Percentiles rank a stretch among this genome's conserved stretches.
phyloP scores from a whole-genome alignment of 2,113 vertebrate species.

The Eulacestoma nigropectus region DNA sequence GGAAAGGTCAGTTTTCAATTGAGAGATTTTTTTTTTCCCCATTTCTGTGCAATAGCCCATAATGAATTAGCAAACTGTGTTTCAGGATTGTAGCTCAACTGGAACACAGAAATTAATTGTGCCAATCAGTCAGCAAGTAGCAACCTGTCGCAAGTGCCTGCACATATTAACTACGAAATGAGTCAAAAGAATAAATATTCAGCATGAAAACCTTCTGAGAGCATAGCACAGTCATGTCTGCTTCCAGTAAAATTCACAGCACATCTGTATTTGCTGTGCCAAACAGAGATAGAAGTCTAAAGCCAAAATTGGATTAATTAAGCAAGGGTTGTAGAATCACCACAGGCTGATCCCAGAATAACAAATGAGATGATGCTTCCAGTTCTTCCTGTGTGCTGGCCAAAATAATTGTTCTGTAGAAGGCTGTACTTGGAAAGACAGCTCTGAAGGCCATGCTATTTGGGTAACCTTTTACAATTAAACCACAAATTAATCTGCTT shows the following conservation, averaged over 20 bases:
- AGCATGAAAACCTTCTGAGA: background rate
- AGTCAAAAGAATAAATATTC: conserved; percentile 49
- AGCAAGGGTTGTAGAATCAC: background rate
- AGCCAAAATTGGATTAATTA: conserved; percentile 56
- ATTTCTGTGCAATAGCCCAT: background rate
- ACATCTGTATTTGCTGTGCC: conserved; percentile 15
- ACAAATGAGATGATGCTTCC: conserved; percentile 3
- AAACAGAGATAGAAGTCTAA: background rate
- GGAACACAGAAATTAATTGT: conserved; percentile 55
- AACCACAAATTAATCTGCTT: background rate
- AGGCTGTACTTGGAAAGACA: background rate
- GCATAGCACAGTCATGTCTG: background rate
- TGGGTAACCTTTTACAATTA: conserved; percentile 25
- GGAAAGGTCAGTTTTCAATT: conserved; percentile 25
- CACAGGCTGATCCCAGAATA: background rate
- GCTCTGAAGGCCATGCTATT: background rate
- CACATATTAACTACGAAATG: conserved; percentile 31
- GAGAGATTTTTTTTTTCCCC: background rate
- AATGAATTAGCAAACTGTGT: conserved; percentile 28
- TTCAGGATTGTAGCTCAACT: conserved; percentile 23
- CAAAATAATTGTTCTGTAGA: background rate
- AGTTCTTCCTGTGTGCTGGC: background rate
- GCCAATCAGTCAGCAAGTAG: conserved; percentile 46
- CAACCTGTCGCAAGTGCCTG: conserved; percentile 28
- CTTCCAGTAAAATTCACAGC: background rate